phyloP scores from a whole-genome alignment of 1,140 invertebrate genomes.

The Muscidifurax raptorellus region DNA sequence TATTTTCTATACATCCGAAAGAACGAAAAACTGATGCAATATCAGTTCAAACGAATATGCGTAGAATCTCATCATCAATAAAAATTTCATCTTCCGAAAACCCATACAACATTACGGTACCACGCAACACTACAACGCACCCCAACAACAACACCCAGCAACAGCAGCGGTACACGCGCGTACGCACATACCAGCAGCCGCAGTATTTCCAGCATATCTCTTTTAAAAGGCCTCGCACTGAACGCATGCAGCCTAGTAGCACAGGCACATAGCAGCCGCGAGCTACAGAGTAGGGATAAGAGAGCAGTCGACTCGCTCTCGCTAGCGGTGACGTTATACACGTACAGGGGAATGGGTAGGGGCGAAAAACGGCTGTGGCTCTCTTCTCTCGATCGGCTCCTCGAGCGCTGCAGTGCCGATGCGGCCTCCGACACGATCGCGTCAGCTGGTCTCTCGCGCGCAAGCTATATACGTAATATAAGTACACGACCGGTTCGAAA shows the following conservation, averaged over 20 bases:
- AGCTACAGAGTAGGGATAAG: slow-evolving; percentile 27
- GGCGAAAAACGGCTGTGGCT: slow-evolving; percentile 31
- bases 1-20: too few relatives aligned
- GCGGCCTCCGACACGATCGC: slow-evolving; percentile 73
- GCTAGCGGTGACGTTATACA: background rate
- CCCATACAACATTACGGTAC: background rate
- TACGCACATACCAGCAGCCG: too few relatives aligned
- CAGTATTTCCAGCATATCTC: background rate
- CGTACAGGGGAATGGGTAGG: slow-evolving; percentile 9
- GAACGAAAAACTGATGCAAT: too few relatives aligned
- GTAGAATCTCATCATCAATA: too few relatives aligned
- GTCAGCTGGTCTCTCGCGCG: slow-evolving; percentile 63
- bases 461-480: too few relatives aligned
- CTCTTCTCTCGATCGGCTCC: slow-evolving; percentile 18
- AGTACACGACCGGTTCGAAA: slow-evolving; percentile 22
- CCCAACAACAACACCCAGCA: background rate
- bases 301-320: slow-evolving; percentile 24
- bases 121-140: background rate
- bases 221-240: slow-evolving; percentile 34
- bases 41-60: too few relatives aligned
- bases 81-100: background rate
- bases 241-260: too few relatives aligned
- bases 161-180: background rate
- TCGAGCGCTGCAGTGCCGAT: slow-evolving; percentile 70
- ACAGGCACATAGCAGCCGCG: background rate